Evolutionary conservation across 2,113 vertebrate species (phyloP).

Genomic region (Clarias macrocephalus): DNA sequence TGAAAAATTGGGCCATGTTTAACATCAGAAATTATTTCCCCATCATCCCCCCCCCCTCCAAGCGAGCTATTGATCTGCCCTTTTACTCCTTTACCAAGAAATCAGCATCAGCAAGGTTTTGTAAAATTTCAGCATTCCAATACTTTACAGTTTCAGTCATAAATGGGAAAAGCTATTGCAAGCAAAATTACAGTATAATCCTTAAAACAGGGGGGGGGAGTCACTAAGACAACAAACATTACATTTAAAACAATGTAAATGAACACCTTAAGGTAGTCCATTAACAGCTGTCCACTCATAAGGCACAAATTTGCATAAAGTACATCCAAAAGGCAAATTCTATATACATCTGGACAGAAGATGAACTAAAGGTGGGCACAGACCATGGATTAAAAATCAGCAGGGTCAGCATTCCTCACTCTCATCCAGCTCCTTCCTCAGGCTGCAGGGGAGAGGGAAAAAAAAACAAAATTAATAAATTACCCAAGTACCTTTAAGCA

Average conservation of each 20-base stretch:
- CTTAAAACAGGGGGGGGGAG: not conserved
- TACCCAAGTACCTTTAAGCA: not conserved
- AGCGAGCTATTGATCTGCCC: not conserved
- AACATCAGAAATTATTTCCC: not conserved
- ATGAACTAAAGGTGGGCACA: not conserved
- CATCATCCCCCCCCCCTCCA: too few species aligned
- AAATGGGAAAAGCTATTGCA: not conserved
- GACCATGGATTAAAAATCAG: not conserved
- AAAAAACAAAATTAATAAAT: not conserved
- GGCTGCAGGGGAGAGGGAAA: conserved; percentile 71
- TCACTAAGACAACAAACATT: not conserved
- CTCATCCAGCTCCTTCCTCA: conserved; percentile 88
- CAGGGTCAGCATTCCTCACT: conserved; percentile 54
- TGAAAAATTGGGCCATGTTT: not conserved
- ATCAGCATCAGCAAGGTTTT: not conserved
- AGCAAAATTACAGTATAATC: conserved; percentile 21
- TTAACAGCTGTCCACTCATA: conserved; percentile 21
- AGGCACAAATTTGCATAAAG: conserved; percentile 29
- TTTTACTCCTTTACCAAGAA: not conserved
- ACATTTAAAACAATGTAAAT: conserved; percentile 79
- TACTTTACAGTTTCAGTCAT: conserved; percentile 1
- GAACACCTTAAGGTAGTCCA: conserved; percentile 35
- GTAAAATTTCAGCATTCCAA: not conserved
- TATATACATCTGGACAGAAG: not conserved
- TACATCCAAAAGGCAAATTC: not conserved